Percentiles rank a stretch among this genome's conserved stretches.
These are phyloP conservation scores for Apoda limacodes DNA, from an alignment of 2,888 invertebrate genomes.

Conservation along the genomic window DNA sequence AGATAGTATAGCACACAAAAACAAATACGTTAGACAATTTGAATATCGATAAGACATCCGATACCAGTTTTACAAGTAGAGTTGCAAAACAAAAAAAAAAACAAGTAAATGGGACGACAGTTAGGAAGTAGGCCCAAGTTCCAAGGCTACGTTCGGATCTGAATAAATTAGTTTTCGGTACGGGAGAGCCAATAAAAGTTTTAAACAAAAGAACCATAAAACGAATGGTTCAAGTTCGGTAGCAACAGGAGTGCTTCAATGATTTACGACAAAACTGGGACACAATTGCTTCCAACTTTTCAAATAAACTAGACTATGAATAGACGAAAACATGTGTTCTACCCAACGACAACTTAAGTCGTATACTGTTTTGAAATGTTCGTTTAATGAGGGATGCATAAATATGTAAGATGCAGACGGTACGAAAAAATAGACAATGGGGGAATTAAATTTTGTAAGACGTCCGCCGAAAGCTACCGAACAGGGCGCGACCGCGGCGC, in stretches of 20 bases:
- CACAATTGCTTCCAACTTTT: constrained; percentile 54
- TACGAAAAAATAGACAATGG: constrained; percentile 41
- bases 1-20: too few relatives aligned
- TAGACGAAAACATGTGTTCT: constrained; percentile 51
- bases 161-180: constrained; percentile 67
- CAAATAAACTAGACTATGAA: constrained; percentile 57
- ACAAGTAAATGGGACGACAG: constrained; percentile 30
- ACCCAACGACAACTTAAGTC: constrained; percentile 16
- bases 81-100: constrained; percentile 40
- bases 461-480: constrained; percentile 42
- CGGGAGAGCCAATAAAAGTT: constrained; percentile 64
- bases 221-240: constrained; percentile 51
- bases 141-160: constrained; percentile 47
- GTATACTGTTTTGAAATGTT: constrained; percentile 4
- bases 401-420: constrained; percentile 11
- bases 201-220: constrained; percentile 70
- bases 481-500: constrained; percentile 28
- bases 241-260: constrained; percentile 57
- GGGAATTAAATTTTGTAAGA: constrained; percentile 59
- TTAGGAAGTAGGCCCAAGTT: constrained; percentile 44
- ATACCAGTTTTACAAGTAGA: constrained; percentile 26
- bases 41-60: constrained; percentile 21
- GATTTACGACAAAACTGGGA: constrained; percentile 57
- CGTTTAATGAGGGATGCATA: constrained; percentile 13
- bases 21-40: constrained; percentile 11